A percentile compares a stretch with the other conserved stretches of the same genome.
Conservation (phyloP, 2,888 invertebrate genomes). For the Oithona nana region DNA sequence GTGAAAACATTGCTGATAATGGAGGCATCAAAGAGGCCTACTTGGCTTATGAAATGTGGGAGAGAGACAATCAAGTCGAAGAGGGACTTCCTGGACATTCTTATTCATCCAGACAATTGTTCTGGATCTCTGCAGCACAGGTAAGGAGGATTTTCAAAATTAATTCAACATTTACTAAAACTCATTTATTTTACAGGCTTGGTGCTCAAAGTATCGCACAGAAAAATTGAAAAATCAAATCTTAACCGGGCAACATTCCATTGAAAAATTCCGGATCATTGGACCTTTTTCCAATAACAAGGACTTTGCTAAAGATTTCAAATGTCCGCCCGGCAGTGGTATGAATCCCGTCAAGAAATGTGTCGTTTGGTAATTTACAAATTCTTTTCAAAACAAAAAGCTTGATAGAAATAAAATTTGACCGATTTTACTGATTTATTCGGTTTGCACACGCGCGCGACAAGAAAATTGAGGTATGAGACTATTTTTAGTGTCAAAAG, state of each 20-base stretch:
- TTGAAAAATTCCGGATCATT: constrained; percentile 20
- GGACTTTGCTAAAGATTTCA: constrained; percentile 22
- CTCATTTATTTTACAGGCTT: too few species aligned
- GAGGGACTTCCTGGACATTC: constrained; percentile 46
- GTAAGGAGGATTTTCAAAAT: neutral
- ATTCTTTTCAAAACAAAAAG: too few species aligned
- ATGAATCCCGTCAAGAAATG: constrained; percentile 24
- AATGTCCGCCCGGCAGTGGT: constrained; percentile 21
- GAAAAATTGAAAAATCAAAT: neutral
- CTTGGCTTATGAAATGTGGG: constrained; percentile 41
- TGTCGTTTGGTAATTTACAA: constrained; percentile 19
- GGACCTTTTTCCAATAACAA: constrained; percentile 22
- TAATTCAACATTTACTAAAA: neutral
- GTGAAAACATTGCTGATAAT: constrained; percentile 87
- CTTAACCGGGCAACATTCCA: neutral
- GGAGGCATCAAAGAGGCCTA: constrained; percentile 82
- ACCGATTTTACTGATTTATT: too few species aligned
- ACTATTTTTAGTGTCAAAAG: too few species aligned
- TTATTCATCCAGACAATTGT: constrained; percentile 30
- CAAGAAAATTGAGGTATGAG: too few species aligned
- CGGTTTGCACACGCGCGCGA: too few species aligned
- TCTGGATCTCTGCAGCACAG: constrained; percentile 57
- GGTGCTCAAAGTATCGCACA: neutral
- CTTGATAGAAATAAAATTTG: too few species aligned
- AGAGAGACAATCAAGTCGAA: constrained; percentile 33